A percentile compares a stretch with the other conserved stretches of the same genome.
Evolutionary conservation across 30 jellyfish, hydroid and myxozoan species (phyloP).

Genomic region (Catostylus mosaicus): DNA sequence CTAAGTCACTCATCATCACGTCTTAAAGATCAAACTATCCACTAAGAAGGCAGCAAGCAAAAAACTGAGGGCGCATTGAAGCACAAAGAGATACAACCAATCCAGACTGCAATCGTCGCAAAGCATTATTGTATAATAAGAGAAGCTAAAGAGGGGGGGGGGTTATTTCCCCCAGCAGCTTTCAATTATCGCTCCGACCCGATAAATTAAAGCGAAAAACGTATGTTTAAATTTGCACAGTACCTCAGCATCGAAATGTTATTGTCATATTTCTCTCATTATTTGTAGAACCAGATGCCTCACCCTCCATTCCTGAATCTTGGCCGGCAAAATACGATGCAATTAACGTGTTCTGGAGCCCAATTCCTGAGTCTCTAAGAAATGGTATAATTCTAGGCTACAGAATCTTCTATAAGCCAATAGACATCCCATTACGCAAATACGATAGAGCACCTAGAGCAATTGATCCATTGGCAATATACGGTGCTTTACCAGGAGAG

Average conservation of each 20-base stretch:
- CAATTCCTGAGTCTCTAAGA: slow-evolving; percentile 47
- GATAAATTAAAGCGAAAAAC: neutral
- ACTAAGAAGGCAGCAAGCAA: too few relatives aligned
- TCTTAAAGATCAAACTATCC: too few relatives aligned
- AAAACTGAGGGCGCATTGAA: too few relatives aligned
- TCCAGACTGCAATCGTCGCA: too few relatives aligned
- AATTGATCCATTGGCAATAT: slow-evolving; percentile 35
- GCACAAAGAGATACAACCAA: too few relatives aligned
- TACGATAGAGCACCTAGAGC: slow-evolving; percentile 48
- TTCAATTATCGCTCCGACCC: too few relatives aligned
- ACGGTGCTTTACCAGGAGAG: slow-evolving; percentile 66
- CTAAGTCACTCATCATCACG: too few relatives aligned
- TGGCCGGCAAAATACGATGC: slow-evolving; percentile 46
- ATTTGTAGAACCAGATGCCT: slow-evolving; percentile 57
- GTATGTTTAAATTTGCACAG: neutral
- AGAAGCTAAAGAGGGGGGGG: too few relatives aligned
- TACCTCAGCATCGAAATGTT: neutral
- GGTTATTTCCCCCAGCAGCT: too few relatives aligned
- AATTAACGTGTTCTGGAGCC: slow-evolving; percentile 46
- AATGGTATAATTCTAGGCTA: slow-evolving; percentile 52
- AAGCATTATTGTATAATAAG: too few relatives aligned
- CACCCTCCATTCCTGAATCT: slow-evolving; percentile 39
- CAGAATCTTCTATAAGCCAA: slow-evolving; percentile 54
- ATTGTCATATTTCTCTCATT: neutral
- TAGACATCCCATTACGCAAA: slow-evolving; percentile 27